Evolutionary conservation across 2,797 vertebrate genomes (phyloP), one percentile per base, ranked within the genome.

Genomic region (Selene dorsalis): DNA sequence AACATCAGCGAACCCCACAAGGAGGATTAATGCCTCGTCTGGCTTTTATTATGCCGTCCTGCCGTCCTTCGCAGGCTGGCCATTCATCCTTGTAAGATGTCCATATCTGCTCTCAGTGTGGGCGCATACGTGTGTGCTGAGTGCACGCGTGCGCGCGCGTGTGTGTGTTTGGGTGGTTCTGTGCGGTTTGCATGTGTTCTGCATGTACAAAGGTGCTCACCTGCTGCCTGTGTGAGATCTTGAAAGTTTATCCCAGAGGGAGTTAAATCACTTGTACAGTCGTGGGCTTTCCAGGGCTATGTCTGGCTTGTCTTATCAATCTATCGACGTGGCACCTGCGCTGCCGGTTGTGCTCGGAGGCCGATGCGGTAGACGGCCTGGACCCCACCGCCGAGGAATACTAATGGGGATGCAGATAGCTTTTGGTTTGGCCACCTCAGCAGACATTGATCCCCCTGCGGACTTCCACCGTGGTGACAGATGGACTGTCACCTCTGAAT

Each of bases 271-370:
- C 90, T 88, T 73, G 88, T 88, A 84, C 71, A 69, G 70, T 75
- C n/a, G 32, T 12, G 4, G 69, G 84, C 89, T 82, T 88, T 90
- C 85, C 80, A 90, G 84, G 91, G 89, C 91, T 83, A 39, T 71
- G 88, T 92, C 92, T 88, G 79, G 80, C 92, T 92, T 94, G 93
- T 95, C 94, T 93, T 95, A 95, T 94, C 94, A 94, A 94, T 95
- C 94, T 95, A 94, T 95, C 80, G 93, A 95, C 80, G 85, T 86
- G 88, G 87, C 91, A 93, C 90, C 91, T 87, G 75, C 48, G 77
- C 82, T 74, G 89, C 76, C 13, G 69, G 79, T 75, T 68, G 74
- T 47, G 52, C 66, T 69, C 11, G 77, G 68, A 85, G 85, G 73
- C 84, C 32, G 58, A 80, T 72, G 90, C 69, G 52, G 81, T 75